Base-by-base conservation (phyloP, 2,113 vertebrate genomes). In the Laterallus jamaicensis region DNA sequence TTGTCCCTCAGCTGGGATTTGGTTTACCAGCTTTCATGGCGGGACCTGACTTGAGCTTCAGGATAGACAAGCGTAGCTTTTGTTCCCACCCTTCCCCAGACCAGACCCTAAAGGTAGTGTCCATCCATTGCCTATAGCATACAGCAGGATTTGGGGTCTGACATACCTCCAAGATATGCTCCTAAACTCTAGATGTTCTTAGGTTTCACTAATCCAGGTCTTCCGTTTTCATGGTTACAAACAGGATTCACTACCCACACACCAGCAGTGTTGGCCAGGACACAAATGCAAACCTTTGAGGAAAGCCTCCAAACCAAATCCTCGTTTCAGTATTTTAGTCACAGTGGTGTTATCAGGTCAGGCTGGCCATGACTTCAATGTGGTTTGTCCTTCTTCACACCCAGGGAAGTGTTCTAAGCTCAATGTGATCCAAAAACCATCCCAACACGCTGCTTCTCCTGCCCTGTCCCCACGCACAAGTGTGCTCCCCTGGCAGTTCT, bases 381-480 rank as follows among this genome's bases (percentile, higher is more conserved):
- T 5, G 4, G 5, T 64, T 56, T 76, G 7, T 11, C 1, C 1
- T 20, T 64, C 59, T 54, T 77, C 22, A 50, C 8, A 5, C 8
- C 5, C 13, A 6, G 15, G 18, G 29, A 49, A 56, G 2, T 0
- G 0, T n/a, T 17, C 20, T 90, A 44, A 80, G 17, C 15, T 74
- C 29, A 13, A 1, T 2, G 20, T 11, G 19, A 66, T 15, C 18
- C 1, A 1, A 14, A 58, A 6, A 31, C 5, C 24, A 44, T 4
- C 32, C 16, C 26, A 63, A 5, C 8, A 16, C 0, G 0, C 12
- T 50, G 19, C 4, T 24, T 10, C 31, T 47, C 63, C 21, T 82
- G 16, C 21, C 26, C 4, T 40, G 29, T 47, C 14, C 52, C 37
- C 15, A 5, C 4, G 9, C 1, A 0, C 0, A 0, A 0, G 0